phyloP scores from a whole-genome alignment of 1,140 invertebrate species.

The Tetramorium alpestre region DNA sequence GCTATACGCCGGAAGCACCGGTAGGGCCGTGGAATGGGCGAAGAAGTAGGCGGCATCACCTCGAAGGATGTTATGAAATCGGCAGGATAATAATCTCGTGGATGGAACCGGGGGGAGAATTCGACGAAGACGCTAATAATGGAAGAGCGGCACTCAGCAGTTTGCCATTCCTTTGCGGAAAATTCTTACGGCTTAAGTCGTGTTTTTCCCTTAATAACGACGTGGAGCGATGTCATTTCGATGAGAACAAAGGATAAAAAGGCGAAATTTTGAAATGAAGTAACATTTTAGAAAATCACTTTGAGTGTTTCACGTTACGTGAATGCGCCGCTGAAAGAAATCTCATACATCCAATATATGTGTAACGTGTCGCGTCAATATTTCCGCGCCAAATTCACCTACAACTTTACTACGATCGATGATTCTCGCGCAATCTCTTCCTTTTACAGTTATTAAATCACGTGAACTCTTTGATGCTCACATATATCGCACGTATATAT shows the following conservation, averaged over 20 bases:
- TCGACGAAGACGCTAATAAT: conserved; percentile 69
- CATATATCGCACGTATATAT: neutral
- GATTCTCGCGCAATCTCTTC: conserved; percentile 1
- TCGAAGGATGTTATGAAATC: conserved; percentile 78
- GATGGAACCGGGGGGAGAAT: conserved; percentile 15
- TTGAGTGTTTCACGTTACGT: neutral
- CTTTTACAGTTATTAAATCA: conserved; percentile 48
- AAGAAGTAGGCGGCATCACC: conserved; percentile 55
- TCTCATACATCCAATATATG: neutral
- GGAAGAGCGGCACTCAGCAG: conserved; percentile 62
- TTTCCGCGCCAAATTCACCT: neutral
- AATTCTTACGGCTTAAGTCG: conserved; percentile 61
- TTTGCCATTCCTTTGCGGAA: conserved; percentile 47
- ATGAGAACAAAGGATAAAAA: neutral
- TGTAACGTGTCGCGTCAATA: neutral
- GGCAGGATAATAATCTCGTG: conserved; percentile 72
- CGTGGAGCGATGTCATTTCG: neutral
- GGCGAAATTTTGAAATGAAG: neutral
- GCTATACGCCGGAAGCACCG: conserved; percentile 70
- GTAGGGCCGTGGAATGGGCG: neutral
- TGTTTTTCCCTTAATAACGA: conserved; percentile 34
- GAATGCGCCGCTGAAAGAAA: neutral
- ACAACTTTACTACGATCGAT: conserved; percentile 14
- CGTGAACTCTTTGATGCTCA: conserved; percentile 26
- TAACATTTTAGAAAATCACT: conserved; percentile 10